phyloP scores from a whole-genome alignment of 2,797 vertebrate species.

The Poeciliopsis gracilis region DNA sequence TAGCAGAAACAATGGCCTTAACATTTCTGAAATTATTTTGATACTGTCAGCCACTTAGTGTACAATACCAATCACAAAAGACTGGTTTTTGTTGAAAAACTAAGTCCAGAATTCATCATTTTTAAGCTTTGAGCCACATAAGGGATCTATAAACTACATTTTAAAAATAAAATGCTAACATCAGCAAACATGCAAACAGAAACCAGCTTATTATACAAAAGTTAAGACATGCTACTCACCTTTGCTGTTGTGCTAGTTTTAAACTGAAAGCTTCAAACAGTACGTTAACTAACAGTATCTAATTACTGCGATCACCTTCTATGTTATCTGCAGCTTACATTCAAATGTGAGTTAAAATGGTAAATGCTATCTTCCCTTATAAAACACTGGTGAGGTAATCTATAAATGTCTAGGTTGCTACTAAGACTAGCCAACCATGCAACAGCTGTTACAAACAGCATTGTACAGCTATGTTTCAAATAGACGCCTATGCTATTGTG shows the following conservation, averaged over 20 bases:
- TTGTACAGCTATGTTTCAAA: background rate
- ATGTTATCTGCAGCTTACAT: background rate
- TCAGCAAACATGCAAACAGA: background rate
- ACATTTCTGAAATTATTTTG: background rate
- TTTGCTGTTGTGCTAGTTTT: background rate
- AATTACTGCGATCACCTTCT: background rate
- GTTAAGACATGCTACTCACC: background rate
- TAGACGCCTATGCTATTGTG: background rate
- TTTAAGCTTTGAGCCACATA: background rate
- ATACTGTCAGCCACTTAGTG: background rate
- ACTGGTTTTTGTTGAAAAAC: background rate
- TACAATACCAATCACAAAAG: background rate
- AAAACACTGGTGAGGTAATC: background rate
- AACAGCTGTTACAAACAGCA: background rate
- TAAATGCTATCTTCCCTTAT: background rate
- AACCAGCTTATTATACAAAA: background rate
- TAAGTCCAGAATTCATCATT: background rate
- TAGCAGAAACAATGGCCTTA: background rate
- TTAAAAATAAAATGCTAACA: background rate
- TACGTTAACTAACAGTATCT: background rate
- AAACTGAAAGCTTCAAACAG: background rate
- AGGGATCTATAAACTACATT: background rate
- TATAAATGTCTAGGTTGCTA: background rate
- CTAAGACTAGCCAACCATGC: background rate
- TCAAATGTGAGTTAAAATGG: background rate